Conservation (phyloP, 2,113 vertebrate genomes). For the Corydoras sp. region DNA sequence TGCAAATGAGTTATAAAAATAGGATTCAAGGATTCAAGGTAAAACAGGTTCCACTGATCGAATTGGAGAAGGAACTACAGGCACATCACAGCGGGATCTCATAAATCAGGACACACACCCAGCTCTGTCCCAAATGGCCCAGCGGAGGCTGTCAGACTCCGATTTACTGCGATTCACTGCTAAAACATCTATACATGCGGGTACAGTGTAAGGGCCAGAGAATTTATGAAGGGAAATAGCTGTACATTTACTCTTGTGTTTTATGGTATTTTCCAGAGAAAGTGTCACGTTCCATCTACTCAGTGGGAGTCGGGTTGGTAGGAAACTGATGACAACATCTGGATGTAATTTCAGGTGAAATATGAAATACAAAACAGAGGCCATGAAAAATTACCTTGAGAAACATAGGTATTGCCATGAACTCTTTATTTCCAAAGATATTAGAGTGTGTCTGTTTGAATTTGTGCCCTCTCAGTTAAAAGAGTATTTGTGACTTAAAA, state of each 20-base stretch:
- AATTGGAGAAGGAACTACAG: slow-evolving; percentile 51
- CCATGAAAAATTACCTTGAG: slow-evolving; percentile 35
- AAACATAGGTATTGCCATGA: neutral
- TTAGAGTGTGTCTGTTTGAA: too few species aligned
- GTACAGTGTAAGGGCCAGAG: slow-evolving; percentile 43
- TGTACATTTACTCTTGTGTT: slow-evolving; percentile 55
- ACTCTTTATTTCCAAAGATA: neutral
- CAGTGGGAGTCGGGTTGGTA: slow-evolving; percentile 61
- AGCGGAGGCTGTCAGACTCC: slow-evolving; percentile 44
- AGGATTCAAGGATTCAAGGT: too few species aligned
- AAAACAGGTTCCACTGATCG: slow-evolving; percentile 31
- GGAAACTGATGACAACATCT: slow-evolving; percentile 66
- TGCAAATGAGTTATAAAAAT: too few species aligned
- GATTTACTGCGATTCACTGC: slow-evolving; percentile 56
- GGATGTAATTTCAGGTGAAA: slow-evolving; percentile 65
- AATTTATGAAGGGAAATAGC: slow-evolving; percentile 71
- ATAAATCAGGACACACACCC: slow-evolving; percentile 47
- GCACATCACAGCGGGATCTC: slow-evolving; percentile 16
- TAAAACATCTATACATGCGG: slow-evolving; percentile 44
- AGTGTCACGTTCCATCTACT: slow-evolving; percentile 65
- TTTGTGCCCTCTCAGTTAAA: too few species aligned
- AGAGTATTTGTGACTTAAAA: too few species aligned
- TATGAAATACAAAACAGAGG: slow-evolving; percentile 55
- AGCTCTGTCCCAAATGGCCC: slow-evolving; percentile 52
- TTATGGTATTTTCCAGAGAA: slow-evolving; percentile 69